phyloP scores from a whole-genome alignment of 1,140 invertebrate genomes.

The Dermatophagoides farinae region DNA sequence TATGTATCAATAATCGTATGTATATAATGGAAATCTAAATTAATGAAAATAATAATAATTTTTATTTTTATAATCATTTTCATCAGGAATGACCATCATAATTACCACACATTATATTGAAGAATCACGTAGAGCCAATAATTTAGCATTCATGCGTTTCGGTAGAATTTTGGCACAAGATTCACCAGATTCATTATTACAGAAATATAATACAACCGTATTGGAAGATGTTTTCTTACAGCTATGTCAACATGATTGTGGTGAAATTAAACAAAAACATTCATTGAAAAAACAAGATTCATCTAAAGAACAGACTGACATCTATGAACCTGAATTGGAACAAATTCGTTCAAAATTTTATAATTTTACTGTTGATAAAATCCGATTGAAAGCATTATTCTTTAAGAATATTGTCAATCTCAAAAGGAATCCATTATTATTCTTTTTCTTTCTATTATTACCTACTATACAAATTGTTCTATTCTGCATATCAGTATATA shows the following conservation, averaged over 20 bases:
- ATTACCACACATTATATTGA: constrained; percentile 30
- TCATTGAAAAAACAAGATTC: not conserved
- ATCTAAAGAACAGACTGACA: not conserved
- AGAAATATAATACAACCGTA: constrained; percentile 55
- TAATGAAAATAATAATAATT: not conserved
- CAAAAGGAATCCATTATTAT: constrained; percentile 16
- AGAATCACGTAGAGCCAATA: constrained; percentile 25
- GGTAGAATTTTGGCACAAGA: constrained; percentile 52
- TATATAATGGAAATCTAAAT: not conserved
- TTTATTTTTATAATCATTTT: not conserved
- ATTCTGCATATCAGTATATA: constrained; percentile 77
- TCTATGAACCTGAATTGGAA: not conserved
- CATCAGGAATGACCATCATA: constrained; percentile 36
- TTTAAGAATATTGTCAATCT: constrained; percentile 15
- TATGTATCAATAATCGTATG: constrained; percentile 42
- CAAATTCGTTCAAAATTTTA: not conserved
- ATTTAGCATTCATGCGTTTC: constrained; percentile 30
- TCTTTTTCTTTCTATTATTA: constrained; percentile 63
- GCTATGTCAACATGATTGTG: constrained; percentile 27
- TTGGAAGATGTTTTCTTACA: constrained; percentile 86
- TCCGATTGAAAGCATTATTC: constrained; percentile 5
- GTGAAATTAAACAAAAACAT: constrained; percentile 1
- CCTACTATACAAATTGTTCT: constrained; percentile 76
- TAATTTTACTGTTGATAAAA: not conserved
- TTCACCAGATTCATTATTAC: constrained; percentile 57